These are phyloP conservation scores for Pachypsylla venusta DNA, from an alignment of 1,140 invertebrate genomes.

Conservation along the genomic window DNA sequence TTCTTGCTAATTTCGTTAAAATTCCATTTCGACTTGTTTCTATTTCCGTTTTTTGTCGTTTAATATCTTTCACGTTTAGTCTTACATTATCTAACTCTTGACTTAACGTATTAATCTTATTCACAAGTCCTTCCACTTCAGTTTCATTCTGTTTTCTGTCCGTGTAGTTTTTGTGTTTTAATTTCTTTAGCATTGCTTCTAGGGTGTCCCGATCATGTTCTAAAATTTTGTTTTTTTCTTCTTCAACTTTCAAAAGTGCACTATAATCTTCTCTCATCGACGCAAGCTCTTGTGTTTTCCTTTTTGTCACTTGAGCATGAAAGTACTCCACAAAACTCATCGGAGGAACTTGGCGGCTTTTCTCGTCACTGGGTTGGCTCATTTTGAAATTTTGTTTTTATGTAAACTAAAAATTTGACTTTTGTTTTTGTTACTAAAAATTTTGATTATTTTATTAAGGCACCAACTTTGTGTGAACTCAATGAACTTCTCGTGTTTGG, in stretches of 20 bases:
- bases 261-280: slow-evolving; percentile 1
- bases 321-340: slow-evolving; percentile 1
- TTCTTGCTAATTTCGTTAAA: background rate
- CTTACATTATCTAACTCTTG: no score
- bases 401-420: no score
- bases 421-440: no score
- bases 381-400: no score
- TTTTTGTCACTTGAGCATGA: background rate
- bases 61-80: no score
- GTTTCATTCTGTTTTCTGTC: background rate
- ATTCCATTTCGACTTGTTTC: no score
- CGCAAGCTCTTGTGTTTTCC: background rate
- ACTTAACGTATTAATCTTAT: background rate
- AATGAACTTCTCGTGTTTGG: no score
- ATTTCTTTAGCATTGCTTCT: background rate
- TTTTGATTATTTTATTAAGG: no score
- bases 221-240: background rate
- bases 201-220: background rate
- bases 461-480: no score
- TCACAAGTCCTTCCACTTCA: background rate
- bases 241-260: background rate
- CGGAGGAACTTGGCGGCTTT: no score
- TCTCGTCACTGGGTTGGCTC: no score
- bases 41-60: no score
- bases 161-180: background rate